Evolutionary conservation across 2,113 vertebrate genomes (phyloP).

Genomic region (Aphyosemion australe): DNA sequence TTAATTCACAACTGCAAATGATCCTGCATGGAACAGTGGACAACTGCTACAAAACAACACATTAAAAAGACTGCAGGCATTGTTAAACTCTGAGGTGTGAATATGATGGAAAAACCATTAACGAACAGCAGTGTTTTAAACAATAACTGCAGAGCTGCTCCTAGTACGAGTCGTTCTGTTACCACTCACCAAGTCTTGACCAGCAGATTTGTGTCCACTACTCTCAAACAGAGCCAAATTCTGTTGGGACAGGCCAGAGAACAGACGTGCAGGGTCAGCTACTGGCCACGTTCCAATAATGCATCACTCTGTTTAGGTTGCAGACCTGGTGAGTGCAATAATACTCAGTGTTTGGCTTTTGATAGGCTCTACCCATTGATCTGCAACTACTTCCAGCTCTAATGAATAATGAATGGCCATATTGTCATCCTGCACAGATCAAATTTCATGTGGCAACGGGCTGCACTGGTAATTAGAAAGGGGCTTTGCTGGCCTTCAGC

Average conservation of each 20-base stretch:
- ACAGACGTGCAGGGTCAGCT: slow-evolving; percentile 7
- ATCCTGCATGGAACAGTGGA: slow-evolving; percentile 28
- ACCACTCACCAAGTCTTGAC: slow-evolving; percentile 21
- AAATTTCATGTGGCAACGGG: slow-evolving; percentile 72
- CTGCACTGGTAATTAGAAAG: slow-evolving; percentile 68
- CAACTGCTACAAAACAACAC: slow-evolving; percentile 29
- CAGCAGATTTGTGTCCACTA: slow-evolving; percentile 1
- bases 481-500: slow-evolving; percentile 47
- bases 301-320: slow-evolving; percentile 36
- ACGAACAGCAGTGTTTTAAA: neutral
- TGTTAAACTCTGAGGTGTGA: neutral
- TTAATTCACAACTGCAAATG: slow-evolving; percentile 31
- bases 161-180: neutral
- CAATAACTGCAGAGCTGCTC: neutral
- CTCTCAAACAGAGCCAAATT: slow-evolving; percentile 8
- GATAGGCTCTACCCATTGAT: slow-evolving; percentile 69
- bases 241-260: neutral
- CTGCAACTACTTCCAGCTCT: slow-evolving; percentile 60
- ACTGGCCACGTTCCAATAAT: slow-evolving; percentile 33
- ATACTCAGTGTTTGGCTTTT: slow-evolving; percentile 64
- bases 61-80: neutral
- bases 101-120: neutral
- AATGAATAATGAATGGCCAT: slow-evolving; percentile 81
- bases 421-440: slow-evolving; percentile 76
- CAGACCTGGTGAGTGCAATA: slow-evolving; percentile 28